Base-by-base conservation (phyloP, 2,888 invertebrate species). In the Tribolium freemani region DNA sequence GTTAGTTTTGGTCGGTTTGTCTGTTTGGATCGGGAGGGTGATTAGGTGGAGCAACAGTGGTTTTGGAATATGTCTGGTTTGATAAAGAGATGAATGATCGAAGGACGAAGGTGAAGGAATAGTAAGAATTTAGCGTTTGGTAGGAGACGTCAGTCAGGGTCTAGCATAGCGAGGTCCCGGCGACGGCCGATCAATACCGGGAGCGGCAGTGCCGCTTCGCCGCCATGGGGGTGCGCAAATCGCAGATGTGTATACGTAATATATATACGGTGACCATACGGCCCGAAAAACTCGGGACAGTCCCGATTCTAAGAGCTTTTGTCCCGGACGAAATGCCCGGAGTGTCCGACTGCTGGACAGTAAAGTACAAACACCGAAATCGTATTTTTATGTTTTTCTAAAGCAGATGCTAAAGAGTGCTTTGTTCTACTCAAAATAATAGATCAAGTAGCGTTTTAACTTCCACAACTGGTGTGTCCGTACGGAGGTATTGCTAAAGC, bases 101-200 rank as follows among this genome's bases (percentile, higher is more conserved):
- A 38, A 66, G 60, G 66, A 66, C 69, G 69, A 48, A 73, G 69
- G 69, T 69, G 66, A 69, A 73, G 69, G 73, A 73, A 67, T 73
- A 73, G 73, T 73, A 73, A 70, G 67, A 73, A 73, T 73, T 73
- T 73, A 73, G 70, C 73, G 70, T 73, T 73, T 57, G 73, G 73
- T 67, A 70, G 31, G 73, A 71, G 70, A 73, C 73, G 70, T 73
- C 73, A 73, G 71, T 71, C 71, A 71, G 73, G 73, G 73, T 73
- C 73, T 73, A 73, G 73, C 77, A 76, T 81, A 79, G 81, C 82
- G 79, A 80, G 80, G 81, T 79, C 81, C 81, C 73, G 73, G 79
- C 79, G 74, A 74, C 80, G 84, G 72, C 75, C 80, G 85, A 85
- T 85, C 85, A 84, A 85, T 85, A 84, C 83, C 80, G 80, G 79